phyloP scores from a whole-genome alignment of 2,113 vertebrate species.

The Seriola quinqueradiata region DNA sequence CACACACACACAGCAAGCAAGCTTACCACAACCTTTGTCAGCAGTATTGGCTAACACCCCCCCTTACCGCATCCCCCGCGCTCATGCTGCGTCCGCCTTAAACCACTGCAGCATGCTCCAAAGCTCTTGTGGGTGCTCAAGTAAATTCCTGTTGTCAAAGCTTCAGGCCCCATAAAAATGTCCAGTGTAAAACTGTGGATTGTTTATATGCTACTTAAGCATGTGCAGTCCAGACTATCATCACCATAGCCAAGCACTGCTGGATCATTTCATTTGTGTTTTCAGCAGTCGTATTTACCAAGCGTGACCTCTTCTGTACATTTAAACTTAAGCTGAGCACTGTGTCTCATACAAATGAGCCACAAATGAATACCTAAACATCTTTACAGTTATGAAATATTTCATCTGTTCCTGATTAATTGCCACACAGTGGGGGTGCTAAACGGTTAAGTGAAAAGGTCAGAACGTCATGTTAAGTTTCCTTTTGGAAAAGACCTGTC shows the following conservation, averaged over 20 bases:
- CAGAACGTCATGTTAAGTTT: slow-evolving; percentile 3
- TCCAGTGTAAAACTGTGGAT: slow-evolving; percentile 41
- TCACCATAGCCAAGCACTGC: neutral
- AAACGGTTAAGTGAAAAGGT: slow-evolving; percentile 54
- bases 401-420: slow-evolving; percentile 47
- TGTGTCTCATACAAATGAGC: slow-evolving; percentile 18
- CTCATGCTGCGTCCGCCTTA: slow-evolving; percentile 62
- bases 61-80: slow-evolving; percentile 28
- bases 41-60: slow-evolving; percentile 67
- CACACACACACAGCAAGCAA: slow-evolving; percentile 46
- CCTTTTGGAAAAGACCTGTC: neutral
- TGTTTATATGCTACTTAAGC: slow-evolving; percentile 50
- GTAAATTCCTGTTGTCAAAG: slow-evolving; percentile 66
- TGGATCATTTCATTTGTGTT: slow-evolving; percentile 22
- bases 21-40: slow-evolving; percentile 69
- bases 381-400: slow-evolving; percentile 3
- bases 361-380: slow-evolving; percentile 17
- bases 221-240: slow-evolving; percentile 29
- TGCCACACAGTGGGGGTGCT: slow-evolving; percentile 23
- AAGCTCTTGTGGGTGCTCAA: slow-evolving; percentile 56
- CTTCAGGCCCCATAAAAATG: slow-evolving; percentile 53
- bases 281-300: neutral
- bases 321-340: neutral
- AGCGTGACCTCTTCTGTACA: slow-evolving; percentile 5
- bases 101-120: slow-evolving; percentile 66